These are phyloP conservation scores for Drosophila arizonae DNA, from an alignment of 1,140 invertebrate species.

Conservation along the genomic window DNA sequence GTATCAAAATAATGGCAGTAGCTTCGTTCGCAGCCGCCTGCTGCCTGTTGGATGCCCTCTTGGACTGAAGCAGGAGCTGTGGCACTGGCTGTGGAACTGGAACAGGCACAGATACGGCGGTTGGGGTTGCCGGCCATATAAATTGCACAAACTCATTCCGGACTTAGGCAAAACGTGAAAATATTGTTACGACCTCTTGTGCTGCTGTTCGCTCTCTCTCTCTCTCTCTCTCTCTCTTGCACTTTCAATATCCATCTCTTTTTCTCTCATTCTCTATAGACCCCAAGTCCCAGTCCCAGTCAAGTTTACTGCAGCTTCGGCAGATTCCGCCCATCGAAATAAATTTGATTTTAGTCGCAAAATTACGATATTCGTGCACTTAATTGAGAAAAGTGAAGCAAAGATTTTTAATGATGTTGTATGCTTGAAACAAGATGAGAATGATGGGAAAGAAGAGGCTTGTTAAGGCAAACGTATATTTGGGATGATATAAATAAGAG, in stretches of 20 bases:
- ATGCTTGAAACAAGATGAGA: constrained; percentile 36
- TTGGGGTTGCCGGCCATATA: constrained; percentile 48
- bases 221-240: background rate
- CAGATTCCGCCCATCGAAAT: constrained; percentile 61
- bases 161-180: constrained; percentile 80
- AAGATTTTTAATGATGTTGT: constrained; percentile 75
- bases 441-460: background rate
- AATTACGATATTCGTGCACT: constrained; percentile 64
- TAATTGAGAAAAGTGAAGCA: constrained; percentile 76
- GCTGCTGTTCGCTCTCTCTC: constrained; percentile 22
- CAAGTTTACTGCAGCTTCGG: constrained; percentile 32
- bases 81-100: background rate
- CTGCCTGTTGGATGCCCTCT: constrained; percentile 50
- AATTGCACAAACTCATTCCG: constrained; percentile 79
- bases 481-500: background rate
- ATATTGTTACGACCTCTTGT: constrained; percentile 76
- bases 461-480: background rate
- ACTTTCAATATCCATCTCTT: background rate
- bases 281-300: no score
- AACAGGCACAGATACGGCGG: constrained; percentile 8
- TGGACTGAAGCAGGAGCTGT: constrained; percentile 9
- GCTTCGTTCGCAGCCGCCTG: constrained; percentile 22
- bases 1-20: constrained; percentile 76
- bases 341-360: constrained; percentile 74
- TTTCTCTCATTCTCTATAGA: background rate